These are phyloP conservation scores for Apis florea DNA, from an alignment of 1,140 invertebrate genomes.

Conservation along the genomic window DNA sequence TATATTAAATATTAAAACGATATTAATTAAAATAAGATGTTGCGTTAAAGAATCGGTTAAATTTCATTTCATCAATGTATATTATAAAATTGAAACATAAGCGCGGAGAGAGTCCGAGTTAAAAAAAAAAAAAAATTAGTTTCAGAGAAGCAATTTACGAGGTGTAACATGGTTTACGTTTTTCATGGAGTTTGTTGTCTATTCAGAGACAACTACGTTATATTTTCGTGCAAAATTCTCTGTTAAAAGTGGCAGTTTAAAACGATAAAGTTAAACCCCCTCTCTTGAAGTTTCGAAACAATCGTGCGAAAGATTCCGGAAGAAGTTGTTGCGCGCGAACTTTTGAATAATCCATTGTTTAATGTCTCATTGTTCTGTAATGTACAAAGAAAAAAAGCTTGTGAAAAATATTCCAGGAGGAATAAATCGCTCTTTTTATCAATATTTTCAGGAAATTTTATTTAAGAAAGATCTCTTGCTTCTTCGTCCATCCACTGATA, in stretches of 20 bases:
- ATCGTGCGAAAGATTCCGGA: background rate
- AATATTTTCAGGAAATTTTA: too few relatives aligned
- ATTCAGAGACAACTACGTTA: background rate
- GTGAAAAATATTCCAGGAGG: too few relatives aligned
- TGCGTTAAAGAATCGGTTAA: background rate
- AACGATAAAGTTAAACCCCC: background rate
- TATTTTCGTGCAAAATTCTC: background rate
- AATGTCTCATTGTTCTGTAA: background rate
- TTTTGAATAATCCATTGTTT: constrained; percentile 22
- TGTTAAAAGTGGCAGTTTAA: background rate
- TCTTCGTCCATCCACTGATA: too few relatives aligned
- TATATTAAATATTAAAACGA: too few relatives aligned
- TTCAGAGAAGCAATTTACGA: background rate
- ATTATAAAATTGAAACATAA: background rate
- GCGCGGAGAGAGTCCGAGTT: too few relatives aligned
- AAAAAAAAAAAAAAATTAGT: background rate
- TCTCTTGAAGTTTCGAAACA: constrained; percentile 6
- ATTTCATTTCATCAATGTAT: background rate
- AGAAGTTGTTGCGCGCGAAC: background rate
- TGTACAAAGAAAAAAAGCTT: background rate
- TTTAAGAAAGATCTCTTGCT: too few relatives aligned
- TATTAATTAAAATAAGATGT: too few relatives aligned
- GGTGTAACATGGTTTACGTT: background rate
- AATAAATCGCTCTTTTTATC: too few relatives aligned
- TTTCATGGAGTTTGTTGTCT: background rate